Evolutionary conservation across 2,888 invertebrate genomes (phyloP), one percentile per base, ranked within the genome.

Genomic region (Cremastobaeus sp.): DNA sequence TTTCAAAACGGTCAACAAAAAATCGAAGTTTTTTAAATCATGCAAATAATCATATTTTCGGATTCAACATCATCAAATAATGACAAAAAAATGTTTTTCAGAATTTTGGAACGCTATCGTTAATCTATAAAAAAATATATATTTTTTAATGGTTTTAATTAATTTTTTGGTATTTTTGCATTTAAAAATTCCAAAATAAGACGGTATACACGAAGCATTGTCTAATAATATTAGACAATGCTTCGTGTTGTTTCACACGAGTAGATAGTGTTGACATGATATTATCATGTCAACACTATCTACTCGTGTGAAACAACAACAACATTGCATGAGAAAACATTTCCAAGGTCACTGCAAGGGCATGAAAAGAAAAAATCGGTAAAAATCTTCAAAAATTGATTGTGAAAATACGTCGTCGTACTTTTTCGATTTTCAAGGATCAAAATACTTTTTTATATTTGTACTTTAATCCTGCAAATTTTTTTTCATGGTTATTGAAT

Each of bases 111-210:
- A 17, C 39, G 39, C 8, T 6, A 17, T 39, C 8, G 14, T 39
- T 15, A 17, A 39, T 39, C 8, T 39, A 39, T 6, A 39, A 39
- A 18, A 17, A 39, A 39, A 17, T 39, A 6, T 6, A 39, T 39
- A n/a, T n/a, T 39, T 39, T 39, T 15, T 39, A 39, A 39, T 9
- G 17, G 17, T 39, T 39, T 39, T 39, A 39, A 9, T 39, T 8
- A 15, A 18, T 39, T 39, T 39, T 17, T 17, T 17, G 15, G 17
- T 39, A 39, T 9, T 17, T 3, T 39, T 39, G 39, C 17, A 39
- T 39, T 39, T 17, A 39, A 39, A 39, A 39, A 39, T 39, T 15
- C 17, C 39, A 39, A 39, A 39, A 15, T 39, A 39, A 39, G 39
- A 39, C 17, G 14, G 15, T 39, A 39, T 39, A 17, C 15, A 15